Evolutionary conservation across 1,140 invertebrate species (phyloP).

Genomic region (Pseudachorutes palmiensis): DNA sequence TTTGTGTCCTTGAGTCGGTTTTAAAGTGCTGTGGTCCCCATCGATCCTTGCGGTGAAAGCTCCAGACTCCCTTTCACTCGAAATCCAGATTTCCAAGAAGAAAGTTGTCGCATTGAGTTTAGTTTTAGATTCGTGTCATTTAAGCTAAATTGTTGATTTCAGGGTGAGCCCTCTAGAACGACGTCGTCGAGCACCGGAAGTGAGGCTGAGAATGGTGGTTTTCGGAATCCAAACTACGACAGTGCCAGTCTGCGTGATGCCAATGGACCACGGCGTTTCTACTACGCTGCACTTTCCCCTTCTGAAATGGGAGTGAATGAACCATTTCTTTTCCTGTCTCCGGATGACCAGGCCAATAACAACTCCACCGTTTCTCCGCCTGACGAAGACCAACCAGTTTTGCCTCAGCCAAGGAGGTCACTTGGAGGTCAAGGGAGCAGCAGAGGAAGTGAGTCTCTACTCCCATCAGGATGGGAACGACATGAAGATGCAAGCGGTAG

Average conservation of each 20-base stretch:
- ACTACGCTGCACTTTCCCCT: slow-evolving; percentile 35
- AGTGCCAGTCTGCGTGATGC: slow-evolving; percentile 17
- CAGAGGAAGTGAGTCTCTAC: slow-evolving; percentile 4
- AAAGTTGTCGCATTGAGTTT: too few species aligned
- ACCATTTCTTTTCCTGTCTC: slow-evolving; percentile 33
- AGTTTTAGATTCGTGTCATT: too few species aligned
- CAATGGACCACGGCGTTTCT: slow-evolving; percentile 32
- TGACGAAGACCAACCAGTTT: not conserved
- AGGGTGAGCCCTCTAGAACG: too few species aligned
- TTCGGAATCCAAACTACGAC: slow-evolving; percentile 36
- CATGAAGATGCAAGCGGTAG: slow-evolving; percentile 71
- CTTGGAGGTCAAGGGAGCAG: slow-evolving; percentile 12
- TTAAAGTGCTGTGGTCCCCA: too few species aligned
- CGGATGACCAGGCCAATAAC: slow-evolving; percentile 36
- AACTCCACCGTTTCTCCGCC: slow-evolving; percentile 17
- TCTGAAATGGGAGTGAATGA: slow-evolving; percentile 37
- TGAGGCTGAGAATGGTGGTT: too few species aligned
- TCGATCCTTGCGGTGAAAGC: too few species aligned
- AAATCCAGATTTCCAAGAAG: too few species aligned
- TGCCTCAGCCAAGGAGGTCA: not conserved
- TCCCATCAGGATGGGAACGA: slow-evolving; percentile 82
- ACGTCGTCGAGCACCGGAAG: too few species aligned
- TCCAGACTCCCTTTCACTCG: too few species aligned
- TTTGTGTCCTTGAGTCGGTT: too few species aligned
- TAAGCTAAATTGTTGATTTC: too few species aligned